Evolutionary conservation across 2,113 vertebrate species (phyloP).

Genomic region (Daphoenositta chrysoptera): DNA sequence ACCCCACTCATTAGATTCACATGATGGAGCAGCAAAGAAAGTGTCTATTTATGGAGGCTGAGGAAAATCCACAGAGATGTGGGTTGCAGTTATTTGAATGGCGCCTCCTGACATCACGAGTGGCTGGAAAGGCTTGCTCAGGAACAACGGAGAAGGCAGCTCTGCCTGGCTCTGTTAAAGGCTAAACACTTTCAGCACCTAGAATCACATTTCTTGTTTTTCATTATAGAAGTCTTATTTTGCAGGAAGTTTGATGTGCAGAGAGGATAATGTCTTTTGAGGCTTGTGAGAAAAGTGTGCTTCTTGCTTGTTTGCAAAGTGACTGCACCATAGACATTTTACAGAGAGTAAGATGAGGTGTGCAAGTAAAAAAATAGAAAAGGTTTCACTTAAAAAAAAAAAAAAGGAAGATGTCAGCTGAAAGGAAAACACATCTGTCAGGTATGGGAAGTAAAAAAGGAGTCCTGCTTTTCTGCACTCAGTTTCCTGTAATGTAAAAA

Average conservation of each 20-base stretch:
- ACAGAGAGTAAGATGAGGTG: neutral
- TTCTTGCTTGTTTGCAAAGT: neutral
- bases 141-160: neutral
- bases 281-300: neutral
- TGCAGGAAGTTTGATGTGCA: neutral
- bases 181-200: neutral
- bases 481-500: neutral
- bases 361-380: neutral
- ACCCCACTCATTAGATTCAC: neutral
- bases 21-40: slow-evolving; percentile 30
- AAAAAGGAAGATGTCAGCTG: neutral
- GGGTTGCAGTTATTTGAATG: neutral
- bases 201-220: neutral
- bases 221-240: neutral
- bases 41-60: slow-evolving; percentile 8
- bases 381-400: neutral
- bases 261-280: neutral
- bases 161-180: neutral
- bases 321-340: neutral
- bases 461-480: neutral
- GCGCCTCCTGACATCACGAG: slow-evolving; percentile 11
- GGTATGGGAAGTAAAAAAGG: neutral
- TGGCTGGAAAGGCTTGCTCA: neutral
- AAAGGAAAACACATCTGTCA: neutral
- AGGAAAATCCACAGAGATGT: neutral